phyloP scores from a whole-genome alignment of 2,797 vertebrate genomes.

The Echeneis naucrates region DNA sequence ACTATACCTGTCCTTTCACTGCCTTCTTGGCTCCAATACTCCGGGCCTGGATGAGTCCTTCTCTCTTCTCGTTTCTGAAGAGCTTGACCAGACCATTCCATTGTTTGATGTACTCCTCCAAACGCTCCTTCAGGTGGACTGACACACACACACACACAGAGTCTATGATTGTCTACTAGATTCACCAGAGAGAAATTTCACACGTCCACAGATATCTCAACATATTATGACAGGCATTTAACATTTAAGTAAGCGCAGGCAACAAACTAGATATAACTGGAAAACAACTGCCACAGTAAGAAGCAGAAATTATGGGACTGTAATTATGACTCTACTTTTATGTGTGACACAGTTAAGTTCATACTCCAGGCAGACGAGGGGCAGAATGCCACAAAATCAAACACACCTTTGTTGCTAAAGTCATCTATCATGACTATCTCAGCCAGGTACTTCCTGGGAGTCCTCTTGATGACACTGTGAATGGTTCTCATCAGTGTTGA shows the following conservation, averaged over 20 bases:
- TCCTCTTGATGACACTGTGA: conserved; percentile 99
- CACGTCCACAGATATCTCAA: too few species aligned
- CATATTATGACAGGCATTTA: too few species aligned
- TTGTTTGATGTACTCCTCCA: conserved; percentile 95
- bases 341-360: too few species aligned
- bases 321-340: too few species aligned
- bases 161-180: too few species aligned
- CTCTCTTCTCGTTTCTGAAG: conserved; percentile 95
- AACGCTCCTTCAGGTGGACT: conserved; percentile 93
- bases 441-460: conserved; percentile 92
- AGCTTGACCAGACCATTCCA: conserved; percentile 99
- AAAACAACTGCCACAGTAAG: too few species aligned
- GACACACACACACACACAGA: not conserved
- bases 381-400: not conserved
- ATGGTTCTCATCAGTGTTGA: conserved; percentile 97
- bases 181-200: too few species aligned
- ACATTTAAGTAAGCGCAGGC: too few species aligned
- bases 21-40: conserved; percentile 97
- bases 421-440: conserved; percentile 99
- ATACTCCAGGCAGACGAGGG: too few species aligned
- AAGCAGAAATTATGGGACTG: too few species aligned
- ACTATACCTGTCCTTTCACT: conserved; percentile 81
- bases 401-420: conserved; percentile 97
- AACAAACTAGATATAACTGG: too few species aligned
- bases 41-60: conserved; percentile 97